Evolutionary conservation across 2,797 vertebrate species (phyloP), one percentile per base, ranked within the genome.

Genomic region (Anguilla megastoma): DNA sequence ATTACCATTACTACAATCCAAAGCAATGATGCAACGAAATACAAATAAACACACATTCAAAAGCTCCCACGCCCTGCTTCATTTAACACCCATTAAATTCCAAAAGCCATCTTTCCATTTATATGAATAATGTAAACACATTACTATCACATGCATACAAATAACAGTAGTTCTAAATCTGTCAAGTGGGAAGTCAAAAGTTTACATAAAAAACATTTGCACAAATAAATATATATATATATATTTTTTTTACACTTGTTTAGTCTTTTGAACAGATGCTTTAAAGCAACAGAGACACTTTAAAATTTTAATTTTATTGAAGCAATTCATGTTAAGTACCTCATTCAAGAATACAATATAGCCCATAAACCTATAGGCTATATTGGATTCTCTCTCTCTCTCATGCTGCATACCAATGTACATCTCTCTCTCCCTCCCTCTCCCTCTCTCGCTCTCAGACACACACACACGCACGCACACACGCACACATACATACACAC

Each of bases 351-450:
- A 58, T 58, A 58, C 56, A 58, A 58, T 58, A 21, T 58, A 58
- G 56, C 1, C 14, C 3, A 16, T 58, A 58, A 58, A 58, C 56
- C 56, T 58, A 58, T 58, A 58, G 14, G 56, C 56, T 54, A 54
- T 54, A 54, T 10, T 54, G 52, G 33, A 41, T 10, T 54, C 30
- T 79, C 74, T 33, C 74, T 30, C n/a, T 33, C 74, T 79, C 74
- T 33, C 30, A 45, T 45, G 41, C 41, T 45, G 41, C 41, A 45
- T 45, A 45, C 41, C 41, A 45, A 45, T 45, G 41, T 79, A n/a
- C 30, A n/a, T 79, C 74, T 27, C 74, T 79, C 74, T 79, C 74
- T 79, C 74, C 41, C 27, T 76, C 71, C 30, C 71, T 33, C 71
- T 33, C 71, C 12, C 74, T 79, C 74, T 33, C 30, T 27, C n/a